Evolutionary conservation across 1,140 invertebrate genomes (phyloP), one percentile per base, ranked within the genome.

Genomic region (Rhyzopertha dominica): DNA sequence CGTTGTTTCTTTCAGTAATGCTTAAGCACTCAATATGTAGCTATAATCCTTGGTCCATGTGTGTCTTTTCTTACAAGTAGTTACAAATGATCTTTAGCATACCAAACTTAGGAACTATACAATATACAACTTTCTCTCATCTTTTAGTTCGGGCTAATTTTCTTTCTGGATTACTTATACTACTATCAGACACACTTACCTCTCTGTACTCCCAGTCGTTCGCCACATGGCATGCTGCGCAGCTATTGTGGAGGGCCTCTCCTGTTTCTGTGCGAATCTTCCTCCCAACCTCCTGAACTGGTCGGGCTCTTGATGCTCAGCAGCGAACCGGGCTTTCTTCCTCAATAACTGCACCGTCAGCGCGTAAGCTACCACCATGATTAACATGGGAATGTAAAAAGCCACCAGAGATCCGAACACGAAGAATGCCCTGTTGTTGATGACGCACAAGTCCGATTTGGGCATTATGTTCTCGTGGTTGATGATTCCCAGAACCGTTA

Each of bases 321-420:
- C 79, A 1, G 79, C 79, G 50, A 85, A 75, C 46, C 78, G 69
- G 0, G 83, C 83, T 54, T 85, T 84, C 37, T 81, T 77, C 40
- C 86, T 74, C 20, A 94, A 71, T 37, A 94, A 68, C 44, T 87
- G 82, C 5, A 95, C 89, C 1, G 93, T 97, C 16, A 94, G 74
- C 0, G 86, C 80, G 58, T 95, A 95, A 1, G 90, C 91, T 18
- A 88, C 77, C 19, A 93, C 79, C 88, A 93, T 93, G 36, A 91
- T 87, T 25, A 91, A 69, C 80, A 96, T 90, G 1, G 93, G 93
- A 29, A 96, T 83, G 70, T 95, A 95, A 70, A 97, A 97, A 22
- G 78, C 90, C 31, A 94, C 79, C 52, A 95, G 68, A 0, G 90
- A 94, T 0, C 87, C 89, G 56, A 91, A 87, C 3, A 90, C 81